A percentile compares a stretch with the other conserved stretches of the same genome.
Conservation (phyloP, 1,140 invertebrate species). For the Pissodes strobi region DNA sequence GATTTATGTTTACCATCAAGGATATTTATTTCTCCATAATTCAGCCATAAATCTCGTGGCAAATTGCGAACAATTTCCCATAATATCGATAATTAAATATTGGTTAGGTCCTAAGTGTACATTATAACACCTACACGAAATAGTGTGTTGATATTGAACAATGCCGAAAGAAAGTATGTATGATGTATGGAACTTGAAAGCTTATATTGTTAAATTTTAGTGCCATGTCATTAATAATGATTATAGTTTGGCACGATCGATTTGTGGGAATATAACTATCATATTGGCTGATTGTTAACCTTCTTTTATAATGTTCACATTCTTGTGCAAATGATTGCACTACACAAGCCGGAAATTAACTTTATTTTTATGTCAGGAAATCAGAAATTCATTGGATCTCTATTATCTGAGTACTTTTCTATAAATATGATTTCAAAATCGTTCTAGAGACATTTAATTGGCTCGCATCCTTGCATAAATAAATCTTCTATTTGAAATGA, state of each 20-base stretch:
- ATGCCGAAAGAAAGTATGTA: constrained; percentile 3
- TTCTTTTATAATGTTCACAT: no score
- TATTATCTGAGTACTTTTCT: no score
- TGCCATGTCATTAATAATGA: neutral
- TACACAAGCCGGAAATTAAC: no score
- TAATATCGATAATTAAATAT: constrained; percentile 12
- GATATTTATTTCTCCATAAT: constrained; percentile 18
- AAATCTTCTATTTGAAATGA: no score
- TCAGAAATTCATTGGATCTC: no score
- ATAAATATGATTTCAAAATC: no score
- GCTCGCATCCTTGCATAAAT: no score
- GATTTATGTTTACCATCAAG: constrained; percentile 10
- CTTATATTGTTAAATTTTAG: neutral
- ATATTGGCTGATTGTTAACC: no score
- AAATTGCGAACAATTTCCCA: neutral
- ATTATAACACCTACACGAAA: constrained; percentile 3
- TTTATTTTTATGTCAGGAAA: no score
- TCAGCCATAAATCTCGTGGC: constrained; percentile 7
- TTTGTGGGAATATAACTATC: no score
- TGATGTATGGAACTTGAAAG: constrained; percentile 3
- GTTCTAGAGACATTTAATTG: no score
- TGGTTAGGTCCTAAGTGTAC: neutral
- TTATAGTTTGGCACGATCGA: neutral
- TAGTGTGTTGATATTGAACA: neutral
- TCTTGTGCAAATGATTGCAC: no score